Percentiles rank a stretch among this genome's conserved stretches.
Evolutionary conservation across 2,113 vertebrate genomes (phyloP).

Genomic region (Addax nasomaculatus): DNA sequence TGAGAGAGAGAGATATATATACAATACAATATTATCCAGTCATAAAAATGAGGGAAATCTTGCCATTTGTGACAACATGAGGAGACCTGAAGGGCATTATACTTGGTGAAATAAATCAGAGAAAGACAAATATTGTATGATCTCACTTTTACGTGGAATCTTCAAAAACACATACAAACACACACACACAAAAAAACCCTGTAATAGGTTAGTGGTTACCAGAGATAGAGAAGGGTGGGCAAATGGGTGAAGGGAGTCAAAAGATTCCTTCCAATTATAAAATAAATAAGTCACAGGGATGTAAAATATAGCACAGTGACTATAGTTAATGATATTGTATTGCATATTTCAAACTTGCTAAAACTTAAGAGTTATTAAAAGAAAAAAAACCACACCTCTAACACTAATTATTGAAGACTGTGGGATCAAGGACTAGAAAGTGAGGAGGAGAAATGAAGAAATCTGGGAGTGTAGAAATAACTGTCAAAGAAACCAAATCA

Average conservation of each 20-base stretch:
- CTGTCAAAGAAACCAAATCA: neutral
- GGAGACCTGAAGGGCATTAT: neutral
- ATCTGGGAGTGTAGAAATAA: neutral
- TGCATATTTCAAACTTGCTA: neutral
- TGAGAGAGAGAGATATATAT: too few relatives aligned
- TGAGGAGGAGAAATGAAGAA: neutral
- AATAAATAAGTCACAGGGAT: neutral
- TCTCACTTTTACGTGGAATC: neutral
- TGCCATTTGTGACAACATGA: neutral
- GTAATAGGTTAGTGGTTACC: neutral
- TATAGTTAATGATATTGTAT: neutral
- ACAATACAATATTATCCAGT: neutral
- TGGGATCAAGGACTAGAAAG: neutral
- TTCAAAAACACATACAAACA: neutral
- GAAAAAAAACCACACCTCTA: neutral
- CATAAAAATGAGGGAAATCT: neutral
- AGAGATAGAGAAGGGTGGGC: neutral
- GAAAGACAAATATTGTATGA: neutral
- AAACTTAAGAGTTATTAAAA: neutral
- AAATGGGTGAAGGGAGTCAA: neutral
- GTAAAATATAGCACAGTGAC: neutral
- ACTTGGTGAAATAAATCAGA: neutral
- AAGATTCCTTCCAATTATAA: neutral
- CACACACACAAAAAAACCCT: neutral
- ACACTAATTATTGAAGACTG: neutral